Base-by-base conservation (phyloP, 2,113 vertebrate genomes). In the Mohoua ochrocephala region DNA sequence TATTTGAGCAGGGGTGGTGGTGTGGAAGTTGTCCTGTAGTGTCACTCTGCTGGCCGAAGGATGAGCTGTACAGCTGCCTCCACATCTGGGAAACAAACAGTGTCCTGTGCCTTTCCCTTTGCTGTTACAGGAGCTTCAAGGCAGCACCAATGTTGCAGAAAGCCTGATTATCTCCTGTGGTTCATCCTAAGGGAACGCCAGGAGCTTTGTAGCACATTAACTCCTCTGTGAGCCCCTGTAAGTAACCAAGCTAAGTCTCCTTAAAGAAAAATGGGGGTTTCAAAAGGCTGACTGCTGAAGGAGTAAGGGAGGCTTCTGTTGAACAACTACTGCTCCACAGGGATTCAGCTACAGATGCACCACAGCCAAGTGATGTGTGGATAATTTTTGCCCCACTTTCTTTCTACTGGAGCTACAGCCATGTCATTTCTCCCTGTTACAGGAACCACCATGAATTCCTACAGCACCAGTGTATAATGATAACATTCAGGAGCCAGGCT, bases 381-480 rank as follows among this genome's bases (percentile, higher is more conserved):
- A 1, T 31, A 19, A n/a, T 56, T 44, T 64, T 21, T 5, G 31
- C 10, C 8, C 17, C 0, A 0, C 18, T 17, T 47, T 11, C 9
- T 44, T 35, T 50, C 53, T 22, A 3, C 19, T 6, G 14, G 41
- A 81, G n/a, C 33, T 2, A 47, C 21, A 60, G 20, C 19, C 11
- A 2, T 1, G 1, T 63, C 7, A 4, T 50, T 77, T 13, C 44
- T 60, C 6, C 9, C 53, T 39, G 26, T 13, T 68, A 53, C 70
- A 84, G 49, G 69, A 54, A 33, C 42, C 42, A 21, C 28, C 3
- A 1, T 31, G 10, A 7, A 19, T 59, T 54, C 37, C 28, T 50
- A 8, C 10, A 28, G 73, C 44, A 18, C 14, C 1, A 4, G 10
- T 14, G 33, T 44, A 2, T 10, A 35, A 27, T 0, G 6, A 0